A percentile compares a stretch with the other conserved stretches of the same genome.
Evolutionary conservation across 2,797 vertebrate genomes (phyloP).

Genomic region (Holocentrus rufus): DNA sequence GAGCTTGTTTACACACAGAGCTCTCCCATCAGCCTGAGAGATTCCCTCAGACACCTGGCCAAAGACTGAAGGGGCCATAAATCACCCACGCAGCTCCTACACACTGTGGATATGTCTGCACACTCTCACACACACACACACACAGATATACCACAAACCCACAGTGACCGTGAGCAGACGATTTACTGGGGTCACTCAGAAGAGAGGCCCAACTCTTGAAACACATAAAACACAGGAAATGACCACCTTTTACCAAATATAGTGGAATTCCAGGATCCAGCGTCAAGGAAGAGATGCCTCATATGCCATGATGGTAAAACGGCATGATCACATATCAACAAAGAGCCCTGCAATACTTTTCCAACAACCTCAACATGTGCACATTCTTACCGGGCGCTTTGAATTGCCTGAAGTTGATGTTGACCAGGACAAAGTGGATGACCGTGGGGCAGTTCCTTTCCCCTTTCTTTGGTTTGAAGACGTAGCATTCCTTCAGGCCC

Average conservation of each 20-base stretch:
- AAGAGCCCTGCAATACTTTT: conserved; percentile 30
- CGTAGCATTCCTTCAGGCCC: conserved; percentile 95
- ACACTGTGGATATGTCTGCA: conserved; percentile 8
- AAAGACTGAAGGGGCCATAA: conserved; percentile 42
- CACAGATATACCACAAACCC: conserved; percentile 23
- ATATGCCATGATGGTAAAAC: conserved; percentile 40
- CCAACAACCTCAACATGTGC: conserved; percentile 32
- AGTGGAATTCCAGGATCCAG: conserved; percentile 4
- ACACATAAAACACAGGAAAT: neutral
- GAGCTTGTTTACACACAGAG: conserved; percentile 61
- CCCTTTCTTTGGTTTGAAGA: conserved; percentile 94
- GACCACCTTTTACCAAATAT: conserved; percentile 10
- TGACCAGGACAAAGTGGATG: conserved; percentile 97
- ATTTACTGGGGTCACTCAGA: conserved; percentile 9
- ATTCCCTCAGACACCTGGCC: conserved; percentile 51
- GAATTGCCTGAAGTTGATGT: conserved; percentile 94
- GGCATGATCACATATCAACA: conserved; percentile 15
- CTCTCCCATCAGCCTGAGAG: conserved; percentile 60
- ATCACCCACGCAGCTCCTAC: conserved; percentile 45
- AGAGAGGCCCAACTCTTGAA: conserved; percentile 22
- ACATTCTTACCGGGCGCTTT: conserved; percentile 90
- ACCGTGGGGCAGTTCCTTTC: conserved; percentile 95
- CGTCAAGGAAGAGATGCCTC: conserved; percentile 62
- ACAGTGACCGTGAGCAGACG: conserved; percentile 8
- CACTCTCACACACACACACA: neutral